Percentiles rank a stretch among this genome's conserved stretches.
These are phyloP conservation scores for Sebastes paucispinis DNA, from an alignment of 2,797 vertebrate species.

Conservation along the genomic window DNA sequence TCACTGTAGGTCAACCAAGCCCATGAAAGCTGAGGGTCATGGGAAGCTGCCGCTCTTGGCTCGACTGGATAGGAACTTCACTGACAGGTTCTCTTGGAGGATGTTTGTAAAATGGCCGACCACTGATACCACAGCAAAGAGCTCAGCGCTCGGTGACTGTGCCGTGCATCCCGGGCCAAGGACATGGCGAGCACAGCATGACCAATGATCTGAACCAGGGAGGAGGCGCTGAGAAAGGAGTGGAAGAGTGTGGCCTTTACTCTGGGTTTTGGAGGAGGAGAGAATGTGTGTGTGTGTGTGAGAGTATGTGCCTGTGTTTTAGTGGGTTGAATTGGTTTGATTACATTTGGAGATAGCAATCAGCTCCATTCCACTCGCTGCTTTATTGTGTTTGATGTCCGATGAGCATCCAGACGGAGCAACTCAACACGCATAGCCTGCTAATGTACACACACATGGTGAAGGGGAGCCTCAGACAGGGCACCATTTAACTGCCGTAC, in stretches of 20 bases:
- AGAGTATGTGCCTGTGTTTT: constrained; percentile 61
- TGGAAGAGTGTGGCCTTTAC: constrained; percentile 58
- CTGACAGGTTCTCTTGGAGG: constrained; percentile 72
- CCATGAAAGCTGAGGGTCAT: constrained; percentile 74
- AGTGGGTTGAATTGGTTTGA: constrained; percentile 72
- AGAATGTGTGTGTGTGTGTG: constrained; percentile 3
- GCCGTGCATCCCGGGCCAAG: constrained; percentile 66
- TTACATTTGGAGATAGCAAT: constrained; percentile 77
- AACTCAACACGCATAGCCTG: constrained; percentile 42
- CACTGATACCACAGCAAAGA: constrained; percentile 78
- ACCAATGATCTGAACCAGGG: constrained; percentile 70
- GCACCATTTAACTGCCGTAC: not conserved
- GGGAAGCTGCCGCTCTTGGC: constrained; percentile 76
- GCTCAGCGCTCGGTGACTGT: constrained; percentile 53
- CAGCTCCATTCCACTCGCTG: constrained; percentile 61
- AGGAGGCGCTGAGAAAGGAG: constrained; percentile 52
- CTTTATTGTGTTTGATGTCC: constrained; percentile 79
- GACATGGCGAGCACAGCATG: constrained; percentile 70
- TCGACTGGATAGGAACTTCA: constrained; percentile 64
- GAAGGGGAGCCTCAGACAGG: constrained; percentile 2
- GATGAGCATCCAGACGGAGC: constrained; percentile 69
- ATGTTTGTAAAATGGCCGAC: constrained; percentile 78
- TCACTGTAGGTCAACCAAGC: constrained; percentile 55
- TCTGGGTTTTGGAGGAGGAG: constrained; percentile 59
- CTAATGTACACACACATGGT: constrained; percentile 14